Conservation (phyloP, 2,113 vertebrate genomes). For the Tenrec ecaudatus region DNA sequence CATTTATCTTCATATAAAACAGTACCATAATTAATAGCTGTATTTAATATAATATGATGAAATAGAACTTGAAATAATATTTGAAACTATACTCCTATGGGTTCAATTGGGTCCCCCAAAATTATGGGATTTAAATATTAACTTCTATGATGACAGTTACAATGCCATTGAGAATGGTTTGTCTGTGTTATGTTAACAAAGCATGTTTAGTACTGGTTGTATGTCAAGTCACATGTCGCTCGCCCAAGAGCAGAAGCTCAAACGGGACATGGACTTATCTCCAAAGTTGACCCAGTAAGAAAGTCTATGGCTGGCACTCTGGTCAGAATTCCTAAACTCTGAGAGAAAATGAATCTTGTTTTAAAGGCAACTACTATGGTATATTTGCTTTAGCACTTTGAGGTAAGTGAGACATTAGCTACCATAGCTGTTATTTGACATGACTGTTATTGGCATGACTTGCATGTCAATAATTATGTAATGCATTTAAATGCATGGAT, state of each 20-base stretch:
- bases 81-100: background rate
- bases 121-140: background rate
- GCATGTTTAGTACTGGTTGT: background rate
- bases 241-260: background rate
- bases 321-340: background rate
- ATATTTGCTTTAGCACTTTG: background rate
- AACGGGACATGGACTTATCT: background rate
- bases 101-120: background rate
- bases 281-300: background rate
- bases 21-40: background rate
- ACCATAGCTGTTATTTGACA: too few species aligned
- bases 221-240: background rate
- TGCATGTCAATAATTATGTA: background rate
- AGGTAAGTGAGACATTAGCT: background rate
- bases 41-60: background rate
- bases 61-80: background rate
- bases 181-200: background rate
- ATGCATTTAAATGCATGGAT: background rate
- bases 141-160: background rate
- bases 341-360: background rate
- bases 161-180: background rate
- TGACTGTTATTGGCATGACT: too few species aligned
- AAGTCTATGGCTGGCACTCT: background rate
- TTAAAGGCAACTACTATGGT: background rate
- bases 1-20: background rate